phyloP scores from a whole-genome alignment of 2,797 vertebrate species.

The Nasua narica region DNA sequence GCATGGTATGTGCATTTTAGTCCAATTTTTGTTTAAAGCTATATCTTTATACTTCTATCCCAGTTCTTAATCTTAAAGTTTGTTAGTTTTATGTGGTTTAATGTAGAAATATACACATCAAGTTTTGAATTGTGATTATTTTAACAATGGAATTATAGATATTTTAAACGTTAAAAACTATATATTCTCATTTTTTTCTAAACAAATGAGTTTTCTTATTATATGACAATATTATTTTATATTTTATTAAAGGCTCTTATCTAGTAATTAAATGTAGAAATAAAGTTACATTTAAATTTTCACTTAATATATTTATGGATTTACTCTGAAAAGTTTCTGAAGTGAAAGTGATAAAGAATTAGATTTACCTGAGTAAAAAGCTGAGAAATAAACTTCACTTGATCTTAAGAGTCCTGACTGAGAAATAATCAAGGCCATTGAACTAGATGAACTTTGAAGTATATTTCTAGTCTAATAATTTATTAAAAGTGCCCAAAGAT shows the following conservation, averaged over 20 bases:
- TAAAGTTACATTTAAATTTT: conserved; percentile 1
- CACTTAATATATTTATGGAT: not conserved
- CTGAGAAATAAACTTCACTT: not conserved
- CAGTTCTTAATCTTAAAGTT: not conserved
- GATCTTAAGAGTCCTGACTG: not conserved
- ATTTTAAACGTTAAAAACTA: not conserved
- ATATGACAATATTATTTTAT: not conserved
- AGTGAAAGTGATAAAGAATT: conserved; percentile 25
- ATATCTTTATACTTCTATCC: not conserved
- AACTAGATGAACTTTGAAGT: conserved; percentile 31
- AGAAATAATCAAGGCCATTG: not conserved
- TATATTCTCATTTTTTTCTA: not conserved
- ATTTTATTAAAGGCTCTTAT: not conserved
- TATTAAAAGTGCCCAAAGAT: not conserved
- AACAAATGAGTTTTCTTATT: not conserved
- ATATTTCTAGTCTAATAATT: not conserved
- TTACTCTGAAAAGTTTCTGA: conserved; percentile 36
- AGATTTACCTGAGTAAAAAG: conserved; percentile 11
- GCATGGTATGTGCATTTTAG: not conserved
- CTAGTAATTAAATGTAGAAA: not conserved
- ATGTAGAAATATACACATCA: not conserved
- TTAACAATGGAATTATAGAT: not conserved
- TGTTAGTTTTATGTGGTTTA: not conserved
- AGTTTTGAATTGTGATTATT: conserved; percentile 15
- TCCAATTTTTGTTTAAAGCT: conserved; percentile 15